Evolutionary conservation across 92 coral and sea anemone genomes (phyloP), one percentile per base, ranked within the genome.

Genomic region (Zoanthus sansibaricus): DNA sequence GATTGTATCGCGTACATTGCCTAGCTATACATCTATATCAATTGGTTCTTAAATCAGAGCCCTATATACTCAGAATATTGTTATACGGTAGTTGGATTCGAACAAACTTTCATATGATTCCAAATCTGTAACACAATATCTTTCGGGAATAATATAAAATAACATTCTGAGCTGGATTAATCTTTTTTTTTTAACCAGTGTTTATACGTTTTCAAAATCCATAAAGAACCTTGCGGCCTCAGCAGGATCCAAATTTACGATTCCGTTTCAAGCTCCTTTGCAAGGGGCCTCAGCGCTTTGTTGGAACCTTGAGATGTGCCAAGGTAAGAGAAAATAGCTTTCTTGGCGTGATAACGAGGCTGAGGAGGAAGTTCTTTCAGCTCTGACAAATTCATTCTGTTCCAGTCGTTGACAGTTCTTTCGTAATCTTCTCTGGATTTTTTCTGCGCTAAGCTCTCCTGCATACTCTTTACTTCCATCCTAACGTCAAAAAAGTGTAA

Each of bases 271-370:
- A 96, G 87, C 58, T 93, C 91, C 76, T 93, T 90, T 31, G 97
- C 92, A 16, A 97, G 92, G 25, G 99, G 98, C 66, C 79, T 92
- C 33, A 97, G 88, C 11, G 99, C 99, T 64, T 77, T 79, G 75
- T 91, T 88, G 10, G 97, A 92, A 45, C 98, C 99, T 71, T 89
- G 96, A 15, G 99, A 92, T 7, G 99, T 97, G 25, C 98, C 98
- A 21, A 97, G 91, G 61, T 97, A 97, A 15, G 97, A 93, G 88
- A 92, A 89, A 69, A 97, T 97, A 9, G 99, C 93, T 69, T 92
- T 92, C 90, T 92, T 95, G 32, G 93, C 92, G 90, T 95, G 99
- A 58, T 92, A 89, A 33, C 99, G 92, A 17, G 96, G 91, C 49
- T 90, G 94, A 5, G 95, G 92, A 15, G 99, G 99, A 11, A 96